phyloP scores from a whole-genome alignment of 1,140 invertebrate genomes.

The Saccostrea cuccullata region DNA sequence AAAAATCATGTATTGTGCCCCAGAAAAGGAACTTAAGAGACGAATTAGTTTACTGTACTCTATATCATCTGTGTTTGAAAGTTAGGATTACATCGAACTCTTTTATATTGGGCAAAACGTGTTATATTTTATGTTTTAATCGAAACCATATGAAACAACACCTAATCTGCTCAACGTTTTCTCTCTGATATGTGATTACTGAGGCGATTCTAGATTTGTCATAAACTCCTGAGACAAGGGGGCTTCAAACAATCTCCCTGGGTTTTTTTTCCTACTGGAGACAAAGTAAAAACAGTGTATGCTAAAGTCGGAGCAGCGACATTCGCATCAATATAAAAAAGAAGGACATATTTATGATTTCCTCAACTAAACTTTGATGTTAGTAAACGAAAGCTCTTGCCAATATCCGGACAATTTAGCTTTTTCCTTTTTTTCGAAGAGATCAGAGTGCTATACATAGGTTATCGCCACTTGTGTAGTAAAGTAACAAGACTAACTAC shows the following conservation, averaged over 20 bases:
- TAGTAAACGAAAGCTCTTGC: conserved; percentile 51
- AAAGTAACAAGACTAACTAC: background rate
- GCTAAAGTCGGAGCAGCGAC: conserved; percentile 43
- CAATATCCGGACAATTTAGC: conserved; percentile 57
- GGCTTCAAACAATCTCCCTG: conserved; percentile 2
- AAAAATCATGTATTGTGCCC: background rate
- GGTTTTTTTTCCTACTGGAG: background rate
- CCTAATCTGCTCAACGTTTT: conserved; percentile 2
- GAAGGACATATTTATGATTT: conserved; percentile 52
- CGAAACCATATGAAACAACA: conserved; percentile 22
- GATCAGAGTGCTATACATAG: conserved; percentile 22
- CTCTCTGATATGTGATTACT: background rate
- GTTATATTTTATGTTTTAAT: conserved; percentile 21
- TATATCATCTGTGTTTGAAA: conserved; percentile 5
- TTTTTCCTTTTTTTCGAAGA: conserved; percentile 50
- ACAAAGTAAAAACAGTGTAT: conserved; percentile 1
- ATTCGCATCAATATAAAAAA: conserved; percentile 30
- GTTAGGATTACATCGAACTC: conserved; percentile 27
- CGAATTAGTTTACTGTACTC: background rate
- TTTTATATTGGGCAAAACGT: conserved; percentile 10
- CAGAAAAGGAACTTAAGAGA: background rate
- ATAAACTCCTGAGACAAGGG: background rate
- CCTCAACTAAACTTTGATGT: conserved; percentile 55
- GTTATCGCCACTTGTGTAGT: conserved; percentile 22
- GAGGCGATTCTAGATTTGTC: background rate